Evolutionary conservation across 1,140 invertebrate species (phyloP).

Genomic region (Drosophila biarmipes): DNA sequence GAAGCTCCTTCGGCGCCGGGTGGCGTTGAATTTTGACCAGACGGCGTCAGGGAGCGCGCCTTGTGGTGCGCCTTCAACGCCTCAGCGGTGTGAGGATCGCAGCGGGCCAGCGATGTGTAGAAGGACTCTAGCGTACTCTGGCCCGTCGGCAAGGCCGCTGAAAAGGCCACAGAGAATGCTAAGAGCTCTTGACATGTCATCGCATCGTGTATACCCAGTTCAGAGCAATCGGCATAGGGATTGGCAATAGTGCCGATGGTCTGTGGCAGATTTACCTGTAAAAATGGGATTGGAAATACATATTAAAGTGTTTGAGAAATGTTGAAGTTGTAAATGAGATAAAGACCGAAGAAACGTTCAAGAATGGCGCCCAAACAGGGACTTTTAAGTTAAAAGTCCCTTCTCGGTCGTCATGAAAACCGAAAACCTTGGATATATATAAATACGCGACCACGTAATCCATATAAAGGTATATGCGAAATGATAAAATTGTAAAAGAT

Average conservation of each 20-base stretch:
- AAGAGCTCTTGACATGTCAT: slow-evolving; percentile 97
- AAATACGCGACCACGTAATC: too few relatives aligned
- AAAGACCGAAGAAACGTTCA: too few relatives aligned
- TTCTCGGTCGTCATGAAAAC: not conserved
- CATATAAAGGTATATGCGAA: too few relatives aligned
- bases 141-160: slow-evolving; percentile 94
- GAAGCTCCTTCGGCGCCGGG: not conserved
- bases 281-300: not conserved
- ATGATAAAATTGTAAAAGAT: not conserved
- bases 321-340: too few relatives aligned
- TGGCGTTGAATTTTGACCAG: not conserved
- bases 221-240: slow-evolving; percentile 85
- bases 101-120: slow-evolving; percentile 91
- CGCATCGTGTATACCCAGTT: slow-evolving; percentile 86
- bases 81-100: slow-evolving; percentile 75
- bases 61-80: slow-evolving; percentile 60
- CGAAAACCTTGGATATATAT: too few relatives aligned
- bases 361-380: not conserved
- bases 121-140: slow-evolving; percentile 93
- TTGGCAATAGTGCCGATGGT: slow-evolving; percentile 78
- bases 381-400: not conserved
- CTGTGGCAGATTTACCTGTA: slow-evolving; percentile 83
- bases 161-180: slow-evolving; percentile 94
- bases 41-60: not conserved
- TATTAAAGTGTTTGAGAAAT: too few relatives aligned